A percentile compares a stretch with the other conserved stretches of the same genome.
Evolutionary conservation across 2,888 invertebrate genomes (phyloP).

Genomic region (Sclerodermus sp.): DNA sequence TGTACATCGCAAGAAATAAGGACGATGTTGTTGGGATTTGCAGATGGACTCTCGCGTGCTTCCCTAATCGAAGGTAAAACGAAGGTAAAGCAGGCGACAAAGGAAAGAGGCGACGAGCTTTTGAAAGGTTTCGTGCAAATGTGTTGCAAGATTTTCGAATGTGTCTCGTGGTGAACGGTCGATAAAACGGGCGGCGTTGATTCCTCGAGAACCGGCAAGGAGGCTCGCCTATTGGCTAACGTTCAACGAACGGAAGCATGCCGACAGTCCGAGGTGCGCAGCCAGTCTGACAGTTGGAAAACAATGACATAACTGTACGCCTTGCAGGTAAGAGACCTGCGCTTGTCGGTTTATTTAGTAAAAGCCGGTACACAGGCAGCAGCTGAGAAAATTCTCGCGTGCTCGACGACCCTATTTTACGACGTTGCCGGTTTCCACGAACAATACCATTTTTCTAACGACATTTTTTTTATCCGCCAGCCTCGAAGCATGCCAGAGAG

Average conservation of each 20-base stretch:
- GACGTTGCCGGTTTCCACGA: slow-evolving; percentile 8
- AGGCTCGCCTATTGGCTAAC: slow-evolving; percentile 29
- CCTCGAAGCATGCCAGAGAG: too few species aligned
- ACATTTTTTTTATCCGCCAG: too few species aligned
- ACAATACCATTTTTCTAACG: too few species aligned
- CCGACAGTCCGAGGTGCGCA: slow-evolving; percentile 29
- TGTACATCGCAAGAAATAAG: too few species aligned
- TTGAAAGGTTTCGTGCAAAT: background rate
- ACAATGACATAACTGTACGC: slow-evolving; percentile 32
- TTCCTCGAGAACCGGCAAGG: slow-evolving; percentile 20
- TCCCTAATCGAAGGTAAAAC: too few species aligned
- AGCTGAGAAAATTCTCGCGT: slow-evolving; percentile 21
- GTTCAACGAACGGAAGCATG: slow-evolving; percentile 32
- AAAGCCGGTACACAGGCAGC: slow-evolving; percentile 14
- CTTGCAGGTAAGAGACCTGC: too few species aligned
- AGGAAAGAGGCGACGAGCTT: too few species aligned
- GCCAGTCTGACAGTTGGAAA: slow-evolving; percentile 33
- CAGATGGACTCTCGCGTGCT: too few species aligned
- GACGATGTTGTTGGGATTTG: too few species aligned
- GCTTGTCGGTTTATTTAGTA: slow-evolving; percentile 18
- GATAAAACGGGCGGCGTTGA: slow-evolving; percentile 36
- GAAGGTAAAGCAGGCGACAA: too few species aligned
- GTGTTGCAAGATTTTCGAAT: slow-evolving; percentile 30
- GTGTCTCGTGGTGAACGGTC: slow-evolving; percentile 30
- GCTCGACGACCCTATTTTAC: slow-evolving; percentile 1